Percentiles rank a stretch among this genome's conserved stretches.
Evolutionary conservation across 92 coral and sea anemone species (phyloP).

Genomic region (Phenganax subtilis): DNA sequence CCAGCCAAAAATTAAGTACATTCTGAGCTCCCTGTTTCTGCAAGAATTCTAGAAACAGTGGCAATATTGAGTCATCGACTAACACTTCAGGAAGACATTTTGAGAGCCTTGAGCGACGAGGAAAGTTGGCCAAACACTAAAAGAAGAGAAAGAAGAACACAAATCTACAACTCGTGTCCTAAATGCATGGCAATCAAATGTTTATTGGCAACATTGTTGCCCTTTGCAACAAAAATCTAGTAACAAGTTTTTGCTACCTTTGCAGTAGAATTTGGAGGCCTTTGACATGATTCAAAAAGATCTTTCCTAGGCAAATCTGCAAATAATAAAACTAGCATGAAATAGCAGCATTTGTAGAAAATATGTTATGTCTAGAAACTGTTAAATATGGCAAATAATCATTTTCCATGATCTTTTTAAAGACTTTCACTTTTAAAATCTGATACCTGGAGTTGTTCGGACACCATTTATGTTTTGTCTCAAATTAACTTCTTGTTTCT

Average conservation of each 20-base stretch:
- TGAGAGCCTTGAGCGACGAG: conserved; percentile 77
- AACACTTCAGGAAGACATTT: conserved; percentile 68
- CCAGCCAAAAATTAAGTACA: conserved; percentile 89
- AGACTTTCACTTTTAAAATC: neutral
- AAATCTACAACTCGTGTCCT: neutral
- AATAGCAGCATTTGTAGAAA: too few relatives aligned
- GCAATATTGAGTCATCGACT: conserved; percentile 84
- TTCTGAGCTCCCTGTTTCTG: conserved; percentile 79
- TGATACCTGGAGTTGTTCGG: conserved; percentile 6
- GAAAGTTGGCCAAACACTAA: conserved; percentile 93
- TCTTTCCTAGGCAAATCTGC: conserved; percentile 4
- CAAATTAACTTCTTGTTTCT: neutral
- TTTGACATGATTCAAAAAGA: neutral
- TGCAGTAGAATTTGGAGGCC: conserved; percentile 28
- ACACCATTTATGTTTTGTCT: conserved; percentile 23
- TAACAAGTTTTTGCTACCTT: neutral
- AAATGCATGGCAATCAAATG: neutral
- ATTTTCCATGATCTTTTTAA: neutral
- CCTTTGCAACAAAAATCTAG: neutral
- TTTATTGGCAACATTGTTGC: neutral
- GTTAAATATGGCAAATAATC: neutral
- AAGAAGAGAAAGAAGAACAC: neutral
- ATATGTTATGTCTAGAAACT: neutral
- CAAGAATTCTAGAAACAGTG: conserved; percentile 89
- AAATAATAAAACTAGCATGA: neutral